Conservation (phyloP, 2,797 vertebrate genomes). For the Urosaurus nigricauda region DNA sequence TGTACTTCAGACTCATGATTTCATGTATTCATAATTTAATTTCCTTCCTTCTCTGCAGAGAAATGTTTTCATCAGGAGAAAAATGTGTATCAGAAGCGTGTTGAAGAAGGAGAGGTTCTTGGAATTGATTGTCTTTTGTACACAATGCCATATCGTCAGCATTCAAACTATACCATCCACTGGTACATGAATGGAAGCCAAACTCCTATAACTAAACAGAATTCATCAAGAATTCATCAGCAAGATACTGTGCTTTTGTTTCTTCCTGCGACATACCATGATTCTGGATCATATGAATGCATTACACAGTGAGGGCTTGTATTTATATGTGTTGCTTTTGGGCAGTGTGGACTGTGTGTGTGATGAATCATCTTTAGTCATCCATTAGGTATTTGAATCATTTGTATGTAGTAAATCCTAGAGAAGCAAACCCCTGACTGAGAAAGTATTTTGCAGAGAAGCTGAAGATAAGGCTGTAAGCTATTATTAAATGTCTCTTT, state of each 20-base stretch:
- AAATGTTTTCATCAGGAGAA: slow-evolving; percentile 13
- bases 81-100: neutral
- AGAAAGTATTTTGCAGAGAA: neutral
- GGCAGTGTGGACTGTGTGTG: no score
- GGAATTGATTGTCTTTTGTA: slow-evolving; percentile 15
- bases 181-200: slow-evolving; percentile 40
- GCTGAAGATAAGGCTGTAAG: neutral
- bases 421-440: neutral
- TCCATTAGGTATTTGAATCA: neutral
- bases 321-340: neutral
- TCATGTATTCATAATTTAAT: neutral
- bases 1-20: neutral
- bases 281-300: slow-evolving; percentile 51
- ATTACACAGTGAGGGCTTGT: slow-evolving; percentile 41
- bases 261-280: slow-evolving; percentile 42
- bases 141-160: neutral
- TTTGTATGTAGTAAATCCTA: no score
- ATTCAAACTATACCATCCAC: slow-evolving; percentile 11
- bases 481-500: no score
- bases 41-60: slow-evolving; percentile 30
- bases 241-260: slow-evolving; percentile 38
- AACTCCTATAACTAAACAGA: slow-evolving; percentile 19
- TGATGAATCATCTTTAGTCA: neutral
- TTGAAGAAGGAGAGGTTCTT: slow-evolving; percentile 36
- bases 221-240: slow-evolving; percentile 29